Evolutionary conservation across 2,888 invertebrate species (phyloP).

Genomic region (Mythimna vitellina): DNA sequence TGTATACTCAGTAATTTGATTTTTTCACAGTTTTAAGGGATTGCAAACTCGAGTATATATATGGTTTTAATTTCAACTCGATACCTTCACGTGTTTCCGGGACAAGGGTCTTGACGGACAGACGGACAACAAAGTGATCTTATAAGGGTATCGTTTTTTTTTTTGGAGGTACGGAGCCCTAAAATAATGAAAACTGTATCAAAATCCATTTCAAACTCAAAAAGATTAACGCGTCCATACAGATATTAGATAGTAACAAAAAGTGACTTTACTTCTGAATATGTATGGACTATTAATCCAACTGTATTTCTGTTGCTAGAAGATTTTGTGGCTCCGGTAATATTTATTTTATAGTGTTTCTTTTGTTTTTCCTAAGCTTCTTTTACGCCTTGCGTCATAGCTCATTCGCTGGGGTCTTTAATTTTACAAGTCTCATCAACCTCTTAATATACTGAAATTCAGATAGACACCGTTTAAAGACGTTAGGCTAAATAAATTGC

Average conservation of each 20-base stretch:
- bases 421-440: neutral
- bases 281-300: neutral
- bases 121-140: too few relatives aligned
- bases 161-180: too few relatives aligned
- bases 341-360: neutral
- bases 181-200: neutral
- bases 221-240: neutral
- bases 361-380: slow-evolving; percentile 6
- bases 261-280: neutral
- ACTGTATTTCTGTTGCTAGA: neutral
- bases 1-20: too few relatives aligned
- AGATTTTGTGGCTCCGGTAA: neutral
- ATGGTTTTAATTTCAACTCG: too few relatives aligned
- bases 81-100: too few relatives aligned
- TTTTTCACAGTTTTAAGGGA: too few relatives aligned
- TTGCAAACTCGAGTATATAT: too few relatives aligned
- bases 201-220: neutral
- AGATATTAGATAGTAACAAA: neutral
- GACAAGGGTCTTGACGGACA: too few relatives aligned
- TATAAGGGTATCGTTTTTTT: too few relatives aligned
- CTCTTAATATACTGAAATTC: neutral
- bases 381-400: neutral
- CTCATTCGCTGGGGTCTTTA: slow-evolving; percentile 3
- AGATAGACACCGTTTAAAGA: slow-evolving; percentile 1
- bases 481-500: neutral